A percentile compares a stretch with the other conserved stretches of the same genome.
phyloP scores from a whole-genome alignment of 1,140 invertebrate species.

The Melipona quadrifasciata region DNA sequence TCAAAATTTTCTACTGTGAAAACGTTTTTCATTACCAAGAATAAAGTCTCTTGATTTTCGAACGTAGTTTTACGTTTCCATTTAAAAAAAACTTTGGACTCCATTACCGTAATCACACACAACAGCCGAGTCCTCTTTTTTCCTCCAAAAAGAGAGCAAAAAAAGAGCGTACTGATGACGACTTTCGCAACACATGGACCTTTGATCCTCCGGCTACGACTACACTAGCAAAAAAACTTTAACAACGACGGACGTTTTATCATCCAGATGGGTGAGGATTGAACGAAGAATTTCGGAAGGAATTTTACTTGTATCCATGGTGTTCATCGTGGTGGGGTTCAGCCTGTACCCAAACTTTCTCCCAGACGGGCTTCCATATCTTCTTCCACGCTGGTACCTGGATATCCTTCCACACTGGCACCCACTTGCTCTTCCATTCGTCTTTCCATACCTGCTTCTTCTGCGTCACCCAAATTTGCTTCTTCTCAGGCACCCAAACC shows the following conservation, averaged over 20 bases:
- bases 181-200: conserved; percentile 19
- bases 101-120: not conserved
- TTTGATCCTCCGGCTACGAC: not conserved
- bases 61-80: not conserved
- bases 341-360: conserved; percentile 88
- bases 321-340: conserved; percentile 82
- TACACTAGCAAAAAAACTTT: not conserved
- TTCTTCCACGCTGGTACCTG: conserved; percentile 88
- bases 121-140: too few relatives aligned
- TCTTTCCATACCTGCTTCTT: conserved; percentile 90
- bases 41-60: not conserved
- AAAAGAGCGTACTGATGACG: not conserved
- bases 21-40: not conserved
- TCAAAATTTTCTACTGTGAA: not conserved
- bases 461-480: conserved; percentile 89
- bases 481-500: conserved; percentile 89
- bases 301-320: conserved; percentile 65
- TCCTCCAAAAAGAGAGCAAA: not conserved
- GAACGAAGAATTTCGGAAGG: not conserved
- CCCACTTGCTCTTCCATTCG: conserved; percentile 89
- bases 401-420: conserved; percentile 87
- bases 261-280: conserved; percentile 11
- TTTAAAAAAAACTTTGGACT: not conserved
- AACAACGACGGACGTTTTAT: not conserved
- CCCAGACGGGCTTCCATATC: conserved; percentile 89